phyloP scores from a whole-genome alignment of 2,888 invertebrate genomes.

The Lordiphosa andalusiaca region DNA sequence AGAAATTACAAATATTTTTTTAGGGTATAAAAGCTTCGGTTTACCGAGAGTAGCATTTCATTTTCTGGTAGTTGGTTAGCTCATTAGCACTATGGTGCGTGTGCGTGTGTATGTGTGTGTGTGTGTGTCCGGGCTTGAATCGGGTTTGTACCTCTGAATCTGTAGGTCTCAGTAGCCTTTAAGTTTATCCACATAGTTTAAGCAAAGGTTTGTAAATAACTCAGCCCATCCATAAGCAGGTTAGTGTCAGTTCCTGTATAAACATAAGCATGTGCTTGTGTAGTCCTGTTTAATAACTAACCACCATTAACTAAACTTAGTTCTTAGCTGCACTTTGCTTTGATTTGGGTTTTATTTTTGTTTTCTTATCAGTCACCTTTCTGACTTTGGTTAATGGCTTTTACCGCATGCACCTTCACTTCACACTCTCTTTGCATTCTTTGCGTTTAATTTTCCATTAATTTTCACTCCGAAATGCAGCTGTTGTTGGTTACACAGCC shows the following conservation, averaged over 20 bases:
- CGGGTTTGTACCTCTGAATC: constrained; percentile 7
- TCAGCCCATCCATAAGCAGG: constrained; percentile 21
- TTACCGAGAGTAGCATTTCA: constrained; percentile 1
- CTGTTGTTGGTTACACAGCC: background rate
- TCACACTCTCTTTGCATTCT: constrained; percentile 40
- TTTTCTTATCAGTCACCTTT: constrained; percentile 25
- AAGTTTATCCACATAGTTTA: constrained; percentile 18
- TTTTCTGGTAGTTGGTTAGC: constrained; percentile 14
- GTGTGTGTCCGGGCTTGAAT: constrained; percentile 17
- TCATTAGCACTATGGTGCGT: constrained; percentile 36
- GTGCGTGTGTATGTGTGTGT: constrained; percentile 19
- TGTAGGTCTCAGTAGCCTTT: constrained; percentile 16
- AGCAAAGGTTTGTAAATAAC: constrained; percentile 65
- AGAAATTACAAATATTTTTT: background rate
- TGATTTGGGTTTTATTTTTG: constrained; percentile 7
- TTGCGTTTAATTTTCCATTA: constrained; percentile 67
- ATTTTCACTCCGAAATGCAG: background rate
- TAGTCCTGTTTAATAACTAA: constrained; percentile 23
- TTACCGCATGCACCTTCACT: constrained; percentile 25
- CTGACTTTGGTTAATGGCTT: constrained; percentile 20
- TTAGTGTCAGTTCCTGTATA: constrained; percentile 18
- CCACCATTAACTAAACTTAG: background rate
- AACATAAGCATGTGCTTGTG: constrained; percentile 10
- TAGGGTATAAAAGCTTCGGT: constrained; percentile 11
- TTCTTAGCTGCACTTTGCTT: constrained; percentile 16